These are phyloP conservation scores for Dunckerocampus dactyliophorus DNA, from an alignment of 2,113 vertebrate species.

Conservation along the genomic window DNA sequence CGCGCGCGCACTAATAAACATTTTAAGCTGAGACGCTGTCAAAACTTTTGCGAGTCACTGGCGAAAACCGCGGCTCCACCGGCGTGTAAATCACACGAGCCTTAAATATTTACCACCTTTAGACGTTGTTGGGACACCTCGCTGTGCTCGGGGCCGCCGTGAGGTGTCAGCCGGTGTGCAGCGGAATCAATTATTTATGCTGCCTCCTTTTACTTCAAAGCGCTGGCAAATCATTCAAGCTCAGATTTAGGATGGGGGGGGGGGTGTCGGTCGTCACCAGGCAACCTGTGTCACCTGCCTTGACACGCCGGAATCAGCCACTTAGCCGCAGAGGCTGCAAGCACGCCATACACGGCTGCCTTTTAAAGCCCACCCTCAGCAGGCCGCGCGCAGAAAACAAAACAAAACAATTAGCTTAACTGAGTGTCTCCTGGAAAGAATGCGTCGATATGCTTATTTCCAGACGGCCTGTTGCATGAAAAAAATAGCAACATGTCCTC, in stretches of 20 bases:
- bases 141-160: conserved; percentile 52
- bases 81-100: conserved; percentile 47
- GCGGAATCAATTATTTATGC: conserved; percentile 73
- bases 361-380: conserved; percentile 36
- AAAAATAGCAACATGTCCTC: not conserved
- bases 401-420: conserved; percentile 36
- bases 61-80: conserved; percentile 19
- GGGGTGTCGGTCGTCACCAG: conserved; percentile 53
- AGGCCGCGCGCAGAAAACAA: conserved; percentile 40
- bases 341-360: conserved; percentile 20
- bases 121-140: conserved; percentile 55
- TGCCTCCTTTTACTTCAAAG: conserved; percentile 69
- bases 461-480: conserved; percentile 15
- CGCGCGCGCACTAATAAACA: not conserved
- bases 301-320: conserved; percentile 53
- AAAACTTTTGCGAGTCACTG: not conserved
- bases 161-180: conserved; percentile 59
- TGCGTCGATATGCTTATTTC: conserved; percentile 12
- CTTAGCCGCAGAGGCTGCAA: conserved; percentile 36
- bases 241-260: conserved; percentile 37
- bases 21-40: not conserved
- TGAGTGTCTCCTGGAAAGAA: conserved; percentile 20
- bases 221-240: conserved; percentile 62
- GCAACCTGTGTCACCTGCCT: conserved; percentile 69
- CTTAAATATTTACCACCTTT: conserved; percentile 62